Conservation (phyloP, 2,113 vertebrate genomes). For the Bos indicus region DNA sequence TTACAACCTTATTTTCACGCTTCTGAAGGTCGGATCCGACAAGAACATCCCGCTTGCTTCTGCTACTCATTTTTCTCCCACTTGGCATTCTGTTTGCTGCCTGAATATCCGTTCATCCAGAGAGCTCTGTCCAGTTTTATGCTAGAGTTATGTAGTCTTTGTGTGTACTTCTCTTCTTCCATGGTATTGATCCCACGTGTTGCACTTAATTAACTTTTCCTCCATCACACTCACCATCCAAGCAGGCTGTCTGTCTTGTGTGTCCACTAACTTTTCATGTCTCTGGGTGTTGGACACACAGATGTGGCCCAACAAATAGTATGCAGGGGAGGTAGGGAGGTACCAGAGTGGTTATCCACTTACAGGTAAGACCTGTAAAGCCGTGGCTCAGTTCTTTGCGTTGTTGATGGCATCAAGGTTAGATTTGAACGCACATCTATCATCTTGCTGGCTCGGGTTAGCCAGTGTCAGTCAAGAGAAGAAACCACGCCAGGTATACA, state of each 20-base stretch:
- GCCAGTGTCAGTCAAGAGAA: background rate
- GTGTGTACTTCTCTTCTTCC: no score
- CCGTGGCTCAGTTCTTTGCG: background rate
- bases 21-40: background rate
- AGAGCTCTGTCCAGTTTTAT: background rate
- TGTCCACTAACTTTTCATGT: rapidly evolving
- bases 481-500: background rate
- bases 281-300: rapidly evolving
- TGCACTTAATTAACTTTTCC: no score
- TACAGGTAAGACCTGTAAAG: background rate
- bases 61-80: background rate
- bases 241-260: background rate
- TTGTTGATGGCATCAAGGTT: rapidly evolving
- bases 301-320: no score
- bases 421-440: rapidly evolving
- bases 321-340: no score
- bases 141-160: rapidly evolving
- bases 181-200: rapidly evolving
- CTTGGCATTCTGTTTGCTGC: background rate
- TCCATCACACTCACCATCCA: background rate
- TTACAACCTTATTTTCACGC: background rate
- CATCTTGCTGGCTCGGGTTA: background rate
- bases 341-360: no score
- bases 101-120: rapidly evolving
- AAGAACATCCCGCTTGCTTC: background rate